phyloP scores from a whole-genome alignment of 2,888 invertebrate species.

The Tubulanus polymorphus region DNA sequence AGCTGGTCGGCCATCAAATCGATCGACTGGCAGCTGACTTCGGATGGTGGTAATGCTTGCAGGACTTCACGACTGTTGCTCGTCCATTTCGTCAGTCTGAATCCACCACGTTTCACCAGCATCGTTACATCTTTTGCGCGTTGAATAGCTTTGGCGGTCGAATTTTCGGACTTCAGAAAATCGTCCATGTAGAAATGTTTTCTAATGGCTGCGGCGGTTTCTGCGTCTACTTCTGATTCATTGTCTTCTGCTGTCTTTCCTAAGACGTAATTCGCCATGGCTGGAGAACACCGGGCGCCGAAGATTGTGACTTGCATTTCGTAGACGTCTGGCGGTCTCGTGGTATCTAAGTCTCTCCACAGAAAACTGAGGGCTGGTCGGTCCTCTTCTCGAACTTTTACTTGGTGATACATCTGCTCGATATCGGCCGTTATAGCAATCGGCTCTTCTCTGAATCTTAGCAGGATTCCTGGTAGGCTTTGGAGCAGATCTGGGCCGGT shows the following conservation, averaged over 20 bases:
- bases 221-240: background rate
- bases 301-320: conserved; percentile 21
- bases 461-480: conserved; percentile 19
- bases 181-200: conserved; percentile 5
- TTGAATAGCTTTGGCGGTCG: background rate
- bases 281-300: conserved; percentile 24
- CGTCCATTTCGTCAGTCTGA: conserved; percentile 10
- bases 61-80: conserved; percentile 11
- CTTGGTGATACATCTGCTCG: conserved; percentile 9
- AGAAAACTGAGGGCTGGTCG: conserved; percentile 10
- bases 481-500: conserved; percentile 23
- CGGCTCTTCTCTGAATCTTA: conserved; percentile 16
- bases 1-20: conserved; percentile 4
- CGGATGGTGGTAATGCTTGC: conserved; percentile 4
- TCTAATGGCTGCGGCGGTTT: background rate
- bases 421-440: conserved; percentile 20
- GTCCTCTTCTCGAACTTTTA: conserved; percentile 3
- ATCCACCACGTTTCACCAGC: conserved; percentile 1
- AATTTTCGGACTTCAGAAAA: background rate
- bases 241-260: background rate
- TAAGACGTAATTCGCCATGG: conserved; percentile 20
- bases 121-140: background rate
- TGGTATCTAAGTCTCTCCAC: conserved; percentile 6
- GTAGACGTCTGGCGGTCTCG: conserved; percentile 10
- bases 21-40: background rate